Conservation (phyloP, 2,113 vertebrate species). For the Forbesichthys agassizii region DNA sequence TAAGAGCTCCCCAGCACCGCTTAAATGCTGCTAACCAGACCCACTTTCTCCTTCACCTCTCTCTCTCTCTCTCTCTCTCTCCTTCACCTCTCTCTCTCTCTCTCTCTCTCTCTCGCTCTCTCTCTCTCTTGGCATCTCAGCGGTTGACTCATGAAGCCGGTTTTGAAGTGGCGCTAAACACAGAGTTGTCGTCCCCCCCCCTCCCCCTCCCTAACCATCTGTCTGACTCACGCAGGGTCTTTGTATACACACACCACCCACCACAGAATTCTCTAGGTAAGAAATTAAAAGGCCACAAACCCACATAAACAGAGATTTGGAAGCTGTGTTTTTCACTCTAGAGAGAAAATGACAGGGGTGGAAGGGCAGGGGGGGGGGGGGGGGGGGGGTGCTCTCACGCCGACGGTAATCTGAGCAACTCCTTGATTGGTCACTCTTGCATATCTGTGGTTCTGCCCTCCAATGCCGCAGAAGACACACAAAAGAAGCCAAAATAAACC, state of each 20-base stretch:
- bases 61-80: slow-evolving; percentile 6
- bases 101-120: slow-evolving; percentile 12
- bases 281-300: slow-evolving; percentile 57
- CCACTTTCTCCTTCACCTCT: slow-evolving; percentile 17
- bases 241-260: slow-evolving; percentile 15
- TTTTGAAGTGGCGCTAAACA: slow-evolving; percentile 37
- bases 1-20: slow-evolving; percentile 38
- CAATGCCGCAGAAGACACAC: slow-evolving; percentile 7
- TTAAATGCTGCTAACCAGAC: slow-evolving; percentile 57
- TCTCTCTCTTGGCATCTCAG: slow-evolving; percentile 36
- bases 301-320: slow-evolving; percentile 45
- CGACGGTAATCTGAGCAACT: slow-evolving; percentile 18
- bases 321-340: slow-evolving; percentile 14
- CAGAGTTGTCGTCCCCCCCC: slow-evolving; percentile 14
- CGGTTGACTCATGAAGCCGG: slow-evolving; percentile 64
- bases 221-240: slow-evolving; percentile 53
- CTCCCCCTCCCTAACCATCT: slow-evolving; percentile 18
- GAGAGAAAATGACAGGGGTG: slow-evolving; percentile 39
- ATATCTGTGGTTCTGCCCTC: slow-evolving; percentile 32
- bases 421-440: slow-evolving; percentile 12
- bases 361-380: background rate
- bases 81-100: slow-evolving; percentile 1
- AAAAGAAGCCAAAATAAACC: slow-evolving; percentile 25
- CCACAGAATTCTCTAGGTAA: slow-evolving; percentile 40
- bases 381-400: background rate